A percentile compares a stretch with the other conserved stretches of the same genome.
Conservation (phyloP, 1,140 invertebrate species). For the Galendromus occidentalis region DNA sequence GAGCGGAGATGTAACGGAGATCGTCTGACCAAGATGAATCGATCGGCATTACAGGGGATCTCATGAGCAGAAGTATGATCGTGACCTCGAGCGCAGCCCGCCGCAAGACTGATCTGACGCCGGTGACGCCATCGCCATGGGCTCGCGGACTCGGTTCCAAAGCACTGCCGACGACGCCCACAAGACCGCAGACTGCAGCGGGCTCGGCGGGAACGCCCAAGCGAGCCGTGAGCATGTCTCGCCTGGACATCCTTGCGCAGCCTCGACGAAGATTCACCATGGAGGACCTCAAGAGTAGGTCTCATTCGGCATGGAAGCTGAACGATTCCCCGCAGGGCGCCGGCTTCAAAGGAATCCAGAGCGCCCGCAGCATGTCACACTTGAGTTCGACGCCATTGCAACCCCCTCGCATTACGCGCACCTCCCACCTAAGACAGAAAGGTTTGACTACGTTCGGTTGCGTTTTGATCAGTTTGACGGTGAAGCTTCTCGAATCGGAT, state of each 20-base stretch:
- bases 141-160: conserved; percentile 10
- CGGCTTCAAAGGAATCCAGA: background rate
- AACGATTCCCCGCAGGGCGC: background rate
- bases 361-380: conserved; percentile 8
- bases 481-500: background rate
- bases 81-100: conserved; percentile 15
- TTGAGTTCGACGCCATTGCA: conserved; percentile 3
- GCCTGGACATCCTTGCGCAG: conserved; percentile 59
- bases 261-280: conserved; percentile 33
- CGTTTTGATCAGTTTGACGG: background rate
- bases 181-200: conserved; percentile 7
- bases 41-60: conserved; percentile 14
- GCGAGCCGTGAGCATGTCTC: conserved; percentile 68
- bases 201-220: conserved; percentile 13
- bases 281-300: conserved; percentile 9
- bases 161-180: conserved; percentile 3
- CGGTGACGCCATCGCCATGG: conserved; percentile 15
- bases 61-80: conserved; percentile 19
- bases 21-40: no score
- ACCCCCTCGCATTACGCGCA: background rate
- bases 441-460: background rate
- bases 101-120: conserved; percentile 17
- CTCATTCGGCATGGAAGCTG: conserved; percentile 8
- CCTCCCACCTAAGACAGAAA: background rate
- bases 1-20: no score